Conservation (phyloP, 2,113 vertebrate species). For the Coptodon bakossiorum region DNA sequence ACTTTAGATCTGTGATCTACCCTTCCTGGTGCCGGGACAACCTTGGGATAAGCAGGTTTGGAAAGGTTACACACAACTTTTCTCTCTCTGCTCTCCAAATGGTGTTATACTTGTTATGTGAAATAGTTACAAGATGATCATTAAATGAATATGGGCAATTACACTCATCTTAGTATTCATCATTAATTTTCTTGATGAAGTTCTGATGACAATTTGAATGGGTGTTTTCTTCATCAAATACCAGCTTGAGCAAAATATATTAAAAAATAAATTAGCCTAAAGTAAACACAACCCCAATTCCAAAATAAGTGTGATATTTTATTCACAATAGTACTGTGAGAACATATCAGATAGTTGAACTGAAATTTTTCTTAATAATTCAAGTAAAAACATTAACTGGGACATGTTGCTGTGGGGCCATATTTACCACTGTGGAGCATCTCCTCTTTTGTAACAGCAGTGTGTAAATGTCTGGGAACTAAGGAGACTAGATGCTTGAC, state of each 20-base stretch:
- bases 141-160: not conserved
- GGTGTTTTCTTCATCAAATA: not conserved
- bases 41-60: not conserved
- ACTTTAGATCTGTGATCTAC: slow-evolving; percentile 3
- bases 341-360: not conserved
- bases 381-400: fast-evolving
- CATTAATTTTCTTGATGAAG: not conserved
- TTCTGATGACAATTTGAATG: not conserved
- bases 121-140: not conserved
- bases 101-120: not conserved
- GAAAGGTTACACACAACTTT: not conserved
- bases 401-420: not conserved
- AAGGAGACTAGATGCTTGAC: not conserved
- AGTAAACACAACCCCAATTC: not conserved
- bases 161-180: not conserved
- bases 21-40: not conserved
- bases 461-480: not conserved
- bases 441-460: not conserved
- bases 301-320: not conserved
- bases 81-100: not conserved
- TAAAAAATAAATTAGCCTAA: not conserved
- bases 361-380: not conserved
- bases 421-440: not conserved
- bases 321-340: not conserved
- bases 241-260: not conserved